phyloP scores from a whole-genome alignment of 2,113 vertebrate genomes.

The Tragelaphus imberbis region DNA sequence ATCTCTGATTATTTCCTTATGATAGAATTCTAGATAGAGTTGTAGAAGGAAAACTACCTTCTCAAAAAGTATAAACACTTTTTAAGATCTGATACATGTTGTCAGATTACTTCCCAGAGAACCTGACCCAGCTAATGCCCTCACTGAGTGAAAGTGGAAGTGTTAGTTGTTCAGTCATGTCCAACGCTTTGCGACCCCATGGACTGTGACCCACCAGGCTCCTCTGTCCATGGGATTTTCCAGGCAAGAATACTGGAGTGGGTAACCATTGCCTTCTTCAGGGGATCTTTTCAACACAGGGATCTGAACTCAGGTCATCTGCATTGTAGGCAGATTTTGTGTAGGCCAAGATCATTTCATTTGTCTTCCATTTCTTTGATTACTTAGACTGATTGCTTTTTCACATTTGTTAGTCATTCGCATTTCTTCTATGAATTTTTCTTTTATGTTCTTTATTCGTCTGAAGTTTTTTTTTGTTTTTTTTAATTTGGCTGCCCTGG shows the following conservation, averaged over 20 bases:
- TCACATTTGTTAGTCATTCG: background rate
- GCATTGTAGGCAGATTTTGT: background rate
- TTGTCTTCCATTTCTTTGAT: constrained; percentile 24
- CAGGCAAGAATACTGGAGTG: background rate
- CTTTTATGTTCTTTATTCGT: background rate
- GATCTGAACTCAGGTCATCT: background rate
- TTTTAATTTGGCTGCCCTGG: background rate
- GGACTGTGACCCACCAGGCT: background rate
- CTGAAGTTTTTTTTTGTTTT: background rate
- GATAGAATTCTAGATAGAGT: background rate
- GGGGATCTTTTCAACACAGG: background rate
- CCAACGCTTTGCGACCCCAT: background rate
- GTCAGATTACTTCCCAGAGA: background rate
- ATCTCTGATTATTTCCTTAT: background rate
- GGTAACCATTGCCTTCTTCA: background rate
- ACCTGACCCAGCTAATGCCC: background rate
- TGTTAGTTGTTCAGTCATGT: background rate
- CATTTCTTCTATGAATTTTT: constrained; percentile 11
- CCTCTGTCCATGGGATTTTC: background rate
- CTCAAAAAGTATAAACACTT: background rate
- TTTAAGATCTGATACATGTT: background rate
- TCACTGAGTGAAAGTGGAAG: background rate
- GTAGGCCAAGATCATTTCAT: background rate
- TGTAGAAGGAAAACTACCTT: background rate
- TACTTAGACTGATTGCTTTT: background rate